These are phyloP conservation scores for Mystacornis crossleyi DNA, from an alignment of 2,113 vertebrate species.

Conservation along the genomic window DNA sequence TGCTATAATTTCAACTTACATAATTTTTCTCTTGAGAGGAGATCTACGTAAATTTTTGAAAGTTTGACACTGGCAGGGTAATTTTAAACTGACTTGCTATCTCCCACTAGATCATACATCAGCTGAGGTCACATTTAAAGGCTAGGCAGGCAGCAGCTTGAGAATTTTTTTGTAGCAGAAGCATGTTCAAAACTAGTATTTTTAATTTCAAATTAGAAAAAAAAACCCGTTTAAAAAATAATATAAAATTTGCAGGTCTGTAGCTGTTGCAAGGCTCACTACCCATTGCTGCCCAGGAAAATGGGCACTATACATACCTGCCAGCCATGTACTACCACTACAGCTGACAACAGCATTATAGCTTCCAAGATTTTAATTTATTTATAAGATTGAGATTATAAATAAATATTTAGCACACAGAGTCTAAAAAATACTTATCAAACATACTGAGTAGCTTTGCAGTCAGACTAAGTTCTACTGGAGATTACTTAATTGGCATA, in stretches of 20 bases:
- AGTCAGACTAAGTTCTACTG: neutral
- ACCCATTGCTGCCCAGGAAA: neutral
- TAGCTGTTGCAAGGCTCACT: neutral
- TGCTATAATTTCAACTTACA: neutral
- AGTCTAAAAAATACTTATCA: neutral
- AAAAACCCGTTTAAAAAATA: neutral
- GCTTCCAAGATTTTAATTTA: neutral
- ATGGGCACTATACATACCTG: accelerated
- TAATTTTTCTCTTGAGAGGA: neutral
- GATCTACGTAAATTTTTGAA: neutral
- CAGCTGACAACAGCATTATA: neutral
- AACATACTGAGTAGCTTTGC: neutral
- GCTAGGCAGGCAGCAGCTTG: neutral
- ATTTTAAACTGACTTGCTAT: neutral
- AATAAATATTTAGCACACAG: neutral
- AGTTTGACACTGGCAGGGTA: neutral
- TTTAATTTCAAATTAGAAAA: neutral
- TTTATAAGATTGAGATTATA: neutral
- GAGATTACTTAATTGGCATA: neutral
- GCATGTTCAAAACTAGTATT: neutral
- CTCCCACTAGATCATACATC: neutral
- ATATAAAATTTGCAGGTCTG: neutral
- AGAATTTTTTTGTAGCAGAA: neutral
- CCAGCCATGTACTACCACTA: neutral
- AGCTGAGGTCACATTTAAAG: neutral